Conservation (phyloP, 2,113 vertebrate species). For the Dinomys branickii region DNA sequence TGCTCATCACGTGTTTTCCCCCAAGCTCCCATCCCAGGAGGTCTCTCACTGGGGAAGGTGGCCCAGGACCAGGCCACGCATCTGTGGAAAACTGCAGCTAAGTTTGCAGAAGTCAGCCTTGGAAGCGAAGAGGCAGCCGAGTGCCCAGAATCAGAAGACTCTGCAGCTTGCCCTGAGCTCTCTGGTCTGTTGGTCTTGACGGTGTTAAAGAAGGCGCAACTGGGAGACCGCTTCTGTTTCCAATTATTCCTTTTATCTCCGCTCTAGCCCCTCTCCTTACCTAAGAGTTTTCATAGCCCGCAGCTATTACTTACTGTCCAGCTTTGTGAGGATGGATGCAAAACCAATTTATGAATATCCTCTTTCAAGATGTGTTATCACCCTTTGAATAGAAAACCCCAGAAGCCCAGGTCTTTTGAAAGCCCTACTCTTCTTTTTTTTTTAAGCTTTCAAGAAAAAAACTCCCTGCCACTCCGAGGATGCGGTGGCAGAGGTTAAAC, state of each 20-base stretch:
- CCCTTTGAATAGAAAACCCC: conserved; percentile 66
- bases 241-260: conserved; percentile 73
- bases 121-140: conserved; percentile 52
- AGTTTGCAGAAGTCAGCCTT: conserved; percentile 71
- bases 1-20: conserved; percentile 54
- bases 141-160: conserved; percentile 61
- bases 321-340: conserved; percentile 74
- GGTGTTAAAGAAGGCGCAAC: conserved; percentile 60
- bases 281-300: conserved; percentile 76
- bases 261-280: conserved; percentile 64
- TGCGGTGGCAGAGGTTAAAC: conserved; percentile 70
- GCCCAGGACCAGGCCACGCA: conserved; percentile 62
- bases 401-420: conserved; percentile 62
- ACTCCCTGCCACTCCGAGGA: conserved; percentile 35
- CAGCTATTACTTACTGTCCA: conserved; percentile 67
- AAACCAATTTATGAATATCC: conserved; percentile 77
- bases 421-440: not conserved
- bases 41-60: conserved; percentile 66
- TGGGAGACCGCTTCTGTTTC: conserved; percentile 70
- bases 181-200: conserved; percentile 13
- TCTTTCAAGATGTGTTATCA: conserved; percentile 78
- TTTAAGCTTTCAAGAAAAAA: not conserved
- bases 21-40: conserved; percentile 47
- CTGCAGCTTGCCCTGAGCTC: conserved; percentile 39
- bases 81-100: conserved; percentile 78